Percentiles rank a stretch among this genome's conserved stretches.
phyloP scores from a whole-genome alignment of 2,797 vertebrate genomes.

The Choloepus didactylus region DNA sequence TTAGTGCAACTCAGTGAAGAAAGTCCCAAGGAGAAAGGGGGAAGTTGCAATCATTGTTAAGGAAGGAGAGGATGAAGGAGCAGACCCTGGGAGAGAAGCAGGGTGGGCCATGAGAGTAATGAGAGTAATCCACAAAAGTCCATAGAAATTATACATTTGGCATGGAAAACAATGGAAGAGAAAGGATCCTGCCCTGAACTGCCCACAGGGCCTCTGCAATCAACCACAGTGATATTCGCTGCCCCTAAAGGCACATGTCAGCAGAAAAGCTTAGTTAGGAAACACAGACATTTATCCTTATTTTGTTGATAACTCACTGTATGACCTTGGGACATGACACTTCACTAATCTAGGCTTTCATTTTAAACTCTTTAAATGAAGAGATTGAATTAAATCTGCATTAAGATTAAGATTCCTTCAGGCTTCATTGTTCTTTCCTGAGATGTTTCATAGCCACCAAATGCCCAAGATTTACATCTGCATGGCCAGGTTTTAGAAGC shows the following conservation, averaged over 20 bases:
- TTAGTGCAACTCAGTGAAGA: background rate
- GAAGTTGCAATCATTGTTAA: background rate
- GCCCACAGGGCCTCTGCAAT: background rate
- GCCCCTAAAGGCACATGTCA: background rate
- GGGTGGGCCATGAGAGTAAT: background rate
- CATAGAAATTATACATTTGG: background rate
- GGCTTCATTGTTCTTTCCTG: conserved; percentile 52
- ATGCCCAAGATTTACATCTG: conserved; percentile 35
- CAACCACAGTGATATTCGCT: background rate
- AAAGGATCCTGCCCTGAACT: background rate
- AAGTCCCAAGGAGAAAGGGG: background rate
- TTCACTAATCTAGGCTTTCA: background rate
- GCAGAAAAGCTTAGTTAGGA: background rate
- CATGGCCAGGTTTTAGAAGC: conserved; percentile 29
- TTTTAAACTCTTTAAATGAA: conserved; percentile 20
- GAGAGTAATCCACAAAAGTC: background rate
- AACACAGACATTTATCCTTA: background rate
- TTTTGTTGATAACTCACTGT: conserved; percentile 4
- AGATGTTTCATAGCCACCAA: conserved; percentile 50
- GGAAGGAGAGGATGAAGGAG: background rate
- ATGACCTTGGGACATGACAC: background rate
- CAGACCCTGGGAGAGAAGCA: background rate
- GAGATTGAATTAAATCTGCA: background rate
- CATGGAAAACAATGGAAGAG: background rate
- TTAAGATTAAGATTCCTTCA: background rate